Evolutionary conservation across 2,888 invertebrate species (phyloP), one percentile per base, ranked within the genome.

Genomic region (Athrips mouffetella): DNA sequence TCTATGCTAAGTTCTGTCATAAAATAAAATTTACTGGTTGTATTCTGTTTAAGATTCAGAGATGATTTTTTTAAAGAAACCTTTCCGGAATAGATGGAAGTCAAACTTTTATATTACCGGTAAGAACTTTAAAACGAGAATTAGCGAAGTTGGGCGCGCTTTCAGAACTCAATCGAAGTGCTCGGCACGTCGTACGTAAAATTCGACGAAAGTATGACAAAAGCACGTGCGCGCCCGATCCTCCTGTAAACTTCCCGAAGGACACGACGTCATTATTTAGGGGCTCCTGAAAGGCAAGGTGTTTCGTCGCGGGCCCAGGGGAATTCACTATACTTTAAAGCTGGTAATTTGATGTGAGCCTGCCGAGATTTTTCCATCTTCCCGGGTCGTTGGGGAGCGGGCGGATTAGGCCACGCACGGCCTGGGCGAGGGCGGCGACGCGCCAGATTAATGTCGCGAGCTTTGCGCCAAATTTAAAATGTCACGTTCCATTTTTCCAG

Each of bases 321-420:
- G 85, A 82, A 81, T 85, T 79, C 75, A 73, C 76, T 76, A 74
- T 78, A 78, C 80, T 86, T 86, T 85, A 87, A 85, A 84, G 77
- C 82, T 76, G 83, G 86, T 86, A 87, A 87, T 86, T 86, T 86
- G 84, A 85, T 83, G 84, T 73, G 84, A 85, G 83, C 77, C 80
- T 84, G 84, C 78, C 72, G 77, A 84, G 86, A 86, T 85, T 84
- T 85, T 85, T 82, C 82, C 83, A 82, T 84, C 81, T 85, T 80
- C 72, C 68, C 73, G 80, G 73, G 76, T 77, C 80, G 81, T 81
- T 80, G 63, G 78, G 80, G 79, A 80, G 73, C 76, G 67, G 73
- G 75, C 74, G 82, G 84, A 85, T 84, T 83, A 82, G 81, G 76
- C 79, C 78, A 80, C 80, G 83, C 81, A 80, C 79, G 74, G 73